Base-by-base conservation (phyloP, 2,888 invertebrate species). In the Coenonympha glycerion region DNA sequence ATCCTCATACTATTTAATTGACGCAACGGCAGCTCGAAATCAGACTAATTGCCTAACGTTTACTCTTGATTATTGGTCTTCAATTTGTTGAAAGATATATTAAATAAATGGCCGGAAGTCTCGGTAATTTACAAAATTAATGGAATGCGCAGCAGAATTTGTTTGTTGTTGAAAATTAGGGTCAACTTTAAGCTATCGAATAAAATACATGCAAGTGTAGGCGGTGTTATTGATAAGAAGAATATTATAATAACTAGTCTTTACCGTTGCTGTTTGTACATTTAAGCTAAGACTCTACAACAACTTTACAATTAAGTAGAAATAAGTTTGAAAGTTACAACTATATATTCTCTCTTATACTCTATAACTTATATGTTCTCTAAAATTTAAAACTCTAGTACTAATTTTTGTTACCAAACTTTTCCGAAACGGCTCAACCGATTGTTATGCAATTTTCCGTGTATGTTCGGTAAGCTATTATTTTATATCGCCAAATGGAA, bases 1-100 rank as follows among this genome's bases (percentile, higher is more conserved):
- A 73, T 76, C 71, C 63, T 64, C 75, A 69, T 68, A 63, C 60
- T 60, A 45, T 62, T 67, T 77, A 78, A 77, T 77, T 76, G 75
- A 71, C 69, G 71, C 63, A 65, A 63, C 46, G 52, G 51, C 44
- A 54, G 47, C 48, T 24, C 55, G 55, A 58, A 55, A 55, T 55
- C 49, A 16, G 39, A 53, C 51, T 58, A 57, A 59, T 59, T 59
- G 52, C 49, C 52, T 52, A 45, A 41, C 51, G 41, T 55, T 53
- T 53, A 55, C 46, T 41, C 49, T 49, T 53, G 51, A 52, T 55
- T 53, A 51, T 51, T 68, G 60, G 63, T 66, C 64, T 70, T 73
- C 65, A 50, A 48, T 51, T 50, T 52, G 66, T 42, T 50, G 47
- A 53, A 42, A 50, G 49, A 47, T 33, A 47, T 37, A 19, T 24